Evolutionary conservation across 2,797 vertebrate species (phyloP), one percentile per base, ranked within the genome.

Genomic region (Caiman crocodilus): DNA sequence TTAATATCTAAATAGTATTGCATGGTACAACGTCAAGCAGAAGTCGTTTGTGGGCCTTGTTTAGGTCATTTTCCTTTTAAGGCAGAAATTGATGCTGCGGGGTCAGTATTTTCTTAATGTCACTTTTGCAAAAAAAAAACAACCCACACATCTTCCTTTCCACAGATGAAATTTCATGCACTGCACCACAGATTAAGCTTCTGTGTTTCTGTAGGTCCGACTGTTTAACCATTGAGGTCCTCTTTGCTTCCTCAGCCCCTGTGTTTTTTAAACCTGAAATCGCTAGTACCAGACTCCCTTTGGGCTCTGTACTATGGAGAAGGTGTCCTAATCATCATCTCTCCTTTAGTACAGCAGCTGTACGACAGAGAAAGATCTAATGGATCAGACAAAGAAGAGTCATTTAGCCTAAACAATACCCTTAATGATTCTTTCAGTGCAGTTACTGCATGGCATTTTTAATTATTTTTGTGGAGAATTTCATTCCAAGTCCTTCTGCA

Each of bases 391-490:
- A 93, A 95, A 87, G 83, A 79, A 79, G 82, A 95, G 58, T 73
- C 50, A 63, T 93, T 95, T 95, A 93, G 95, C 91, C 74, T 83
- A 67, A 88, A 80, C 67, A 95, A 88, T 86, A 76, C 71, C 56
- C 56, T 91, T 84, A 94, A 90, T 87, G 94, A 90, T 57, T 88
- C 64, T 92, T 85, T 76, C 79, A 91, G 1, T 50, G 83, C 82
- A 83, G 69, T 58, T 95, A 94, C 83, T 90, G 55, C 35, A 80
- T 0, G 0, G 6, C 25, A 80, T 84, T 89, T 64, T 82, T 92
- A 92, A 92, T 85, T 95, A 88, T 90, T 92, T 90, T 61, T 0
- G 1, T 58, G 20, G n/a, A 82, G 5, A 69, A 12, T 78, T 89
- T 90, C 1, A 0, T 32, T 57, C 60, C 84, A 26, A 86, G 88